Evolutionary conservation across 2,113 vertebrate genomes (phyloP).

Genomic region (Grammomys dolichurus): DNA sequence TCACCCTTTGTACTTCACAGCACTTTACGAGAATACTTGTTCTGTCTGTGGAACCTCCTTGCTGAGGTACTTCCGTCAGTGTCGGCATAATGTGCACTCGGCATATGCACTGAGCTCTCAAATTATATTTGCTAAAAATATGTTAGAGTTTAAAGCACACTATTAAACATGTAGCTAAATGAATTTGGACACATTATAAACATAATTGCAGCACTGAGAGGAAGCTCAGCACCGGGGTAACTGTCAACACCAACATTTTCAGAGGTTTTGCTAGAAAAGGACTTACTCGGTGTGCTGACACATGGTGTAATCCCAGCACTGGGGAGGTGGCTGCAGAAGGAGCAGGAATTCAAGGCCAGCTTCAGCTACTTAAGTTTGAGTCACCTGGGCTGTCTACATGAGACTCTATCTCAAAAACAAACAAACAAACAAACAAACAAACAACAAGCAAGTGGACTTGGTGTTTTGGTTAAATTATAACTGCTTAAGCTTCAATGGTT

Average conservation of each 20-base stretch:
- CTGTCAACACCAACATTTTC: not conserved
- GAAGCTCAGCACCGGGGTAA: not conserved
- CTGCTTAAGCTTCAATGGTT: not conserved
- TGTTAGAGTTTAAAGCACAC: slow-evolving; percentile 9
- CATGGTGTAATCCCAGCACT: not conserved
- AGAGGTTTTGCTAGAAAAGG: not conserved
- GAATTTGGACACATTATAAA: not conserved
- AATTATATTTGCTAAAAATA: not conserved
- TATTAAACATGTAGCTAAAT: slow-evolving; percentile 33
- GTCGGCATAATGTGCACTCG: not conserved
- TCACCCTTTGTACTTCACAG: not conserved
- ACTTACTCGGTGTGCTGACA: not conserved
- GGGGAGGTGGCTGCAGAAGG: not conserved
- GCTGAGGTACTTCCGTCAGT: not conserved
- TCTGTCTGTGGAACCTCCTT: slow-evolving; percentile 20
- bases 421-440: not conserved
- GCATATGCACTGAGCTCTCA: not conserved
- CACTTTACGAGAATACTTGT: not conserved
- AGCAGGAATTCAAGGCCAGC: not conserved
- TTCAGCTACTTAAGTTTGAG: not conserved
- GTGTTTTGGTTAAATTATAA: not conserved
- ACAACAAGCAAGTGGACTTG: not conserved
- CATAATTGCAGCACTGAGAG: not conserved
- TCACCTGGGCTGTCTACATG: not conserved
- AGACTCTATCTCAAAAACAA: not conserved